Conservation (phyloP, 1,140 invertebrate species). For the Drosophila ohnishii region DNA sequence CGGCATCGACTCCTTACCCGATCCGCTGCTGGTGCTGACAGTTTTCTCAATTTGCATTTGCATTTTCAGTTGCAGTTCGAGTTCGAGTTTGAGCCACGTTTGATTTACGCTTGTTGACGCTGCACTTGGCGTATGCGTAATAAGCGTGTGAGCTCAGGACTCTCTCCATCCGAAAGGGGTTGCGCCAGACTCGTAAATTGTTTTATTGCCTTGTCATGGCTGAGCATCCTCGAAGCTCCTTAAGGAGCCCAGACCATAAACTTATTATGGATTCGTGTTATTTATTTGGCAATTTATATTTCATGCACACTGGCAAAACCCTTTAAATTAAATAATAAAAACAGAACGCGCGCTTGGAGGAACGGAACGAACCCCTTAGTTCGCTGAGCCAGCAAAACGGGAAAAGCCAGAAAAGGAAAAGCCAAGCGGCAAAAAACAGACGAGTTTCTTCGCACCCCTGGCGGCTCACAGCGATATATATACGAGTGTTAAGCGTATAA, state of each 20-base stretch:
- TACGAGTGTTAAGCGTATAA: constrained; percentile 27
- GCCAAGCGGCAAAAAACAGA: background rate
- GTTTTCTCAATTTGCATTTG: constrained; percentile 76
- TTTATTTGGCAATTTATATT: constrained; percentile 59
- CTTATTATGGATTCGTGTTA: constrained; percentile 50
- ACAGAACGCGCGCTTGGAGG: constrained; percentile 8
- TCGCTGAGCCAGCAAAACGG: constrained; percentile 31
- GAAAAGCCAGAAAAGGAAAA: constrained; percentile 4
- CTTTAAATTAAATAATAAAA: constrained; percentile 69
- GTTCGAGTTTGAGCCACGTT: constrained; percentile 66
- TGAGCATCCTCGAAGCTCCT: constrained; percentile 20
- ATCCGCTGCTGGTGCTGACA: constrained; percentile 55
- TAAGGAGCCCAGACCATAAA: constrained; percentile 30
- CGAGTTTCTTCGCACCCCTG: constrained; percentile 30
- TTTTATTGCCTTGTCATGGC: constrained; percentile 51
- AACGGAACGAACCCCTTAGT: background rate
- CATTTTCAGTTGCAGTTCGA: constrained; percentile 46
- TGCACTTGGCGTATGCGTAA: constrained; percentile 71
- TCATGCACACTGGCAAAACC: constrained; percentile 43
- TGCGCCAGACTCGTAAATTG: constrained; percentile 39
- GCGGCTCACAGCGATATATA: constrained; percentile 1
- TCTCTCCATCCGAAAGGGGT: constrained; percentile 7
- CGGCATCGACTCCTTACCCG: constrained; percentile 9
- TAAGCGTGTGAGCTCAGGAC: constrained; percentile 56
- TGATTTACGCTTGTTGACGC: constrained; percentile 65